Evolutionary conservation across 2,888 invertebrate species (phyloP).

Genomic region (Acleris cristana): DNA sequence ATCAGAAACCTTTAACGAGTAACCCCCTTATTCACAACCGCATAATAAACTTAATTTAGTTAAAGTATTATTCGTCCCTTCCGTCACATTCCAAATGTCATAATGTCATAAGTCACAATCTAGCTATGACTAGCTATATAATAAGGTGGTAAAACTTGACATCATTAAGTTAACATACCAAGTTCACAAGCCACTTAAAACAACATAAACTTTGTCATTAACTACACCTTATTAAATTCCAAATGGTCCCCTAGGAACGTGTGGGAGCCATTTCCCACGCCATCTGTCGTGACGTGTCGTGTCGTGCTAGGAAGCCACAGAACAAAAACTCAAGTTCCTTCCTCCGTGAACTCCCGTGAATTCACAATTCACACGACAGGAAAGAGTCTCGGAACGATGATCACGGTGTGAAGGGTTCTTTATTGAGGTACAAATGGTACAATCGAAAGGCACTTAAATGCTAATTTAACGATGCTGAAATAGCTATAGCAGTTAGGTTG

Average conservation of each 20-base stretch:
- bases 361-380: slow-evolving; percentile 43
- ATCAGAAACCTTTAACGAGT: too few species aligned
- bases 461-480: slow-evolving; percentile 21
- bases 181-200: neutral
- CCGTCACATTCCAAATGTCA: too few species aligned
- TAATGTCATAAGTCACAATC: too few species aligned
- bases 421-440: slow-evolving; percentile 4
- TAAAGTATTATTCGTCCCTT: too few species aligned
- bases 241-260: slow-evolving; percentile 45
- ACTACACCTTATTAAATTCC: slow-evolving; percentile 1
- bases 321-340: slow-evolving; percentile 52
- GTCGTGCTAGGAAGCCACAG: slow-evolving; percentile 58
- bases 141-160: too few species aligned
- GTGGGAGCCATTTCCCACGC: slow-evolving; percentile 45
- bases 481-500: neutral
- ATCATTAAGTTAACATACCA: neutral
- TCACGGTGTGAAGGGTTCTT: slow-evolving; percentile 41
- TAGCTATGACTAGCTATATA: too few species aligned
- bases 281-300: slow-evolving; percentile 33
- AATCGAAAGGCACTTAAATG: slow-evolving; percentile 32
- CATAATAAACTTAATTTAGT: too few species aligned
- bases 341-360: neutral
- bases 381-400: slow-evolving; percentile 46
- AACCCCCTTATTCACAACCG: too few species aligned
- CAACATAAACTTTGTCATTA: neutral